Percentiles rank a stretch among this genome's conserved stretches.
Conservation (phyloP, 2,113 vertebrate species). For the Oreochromis aureus region DNA sequence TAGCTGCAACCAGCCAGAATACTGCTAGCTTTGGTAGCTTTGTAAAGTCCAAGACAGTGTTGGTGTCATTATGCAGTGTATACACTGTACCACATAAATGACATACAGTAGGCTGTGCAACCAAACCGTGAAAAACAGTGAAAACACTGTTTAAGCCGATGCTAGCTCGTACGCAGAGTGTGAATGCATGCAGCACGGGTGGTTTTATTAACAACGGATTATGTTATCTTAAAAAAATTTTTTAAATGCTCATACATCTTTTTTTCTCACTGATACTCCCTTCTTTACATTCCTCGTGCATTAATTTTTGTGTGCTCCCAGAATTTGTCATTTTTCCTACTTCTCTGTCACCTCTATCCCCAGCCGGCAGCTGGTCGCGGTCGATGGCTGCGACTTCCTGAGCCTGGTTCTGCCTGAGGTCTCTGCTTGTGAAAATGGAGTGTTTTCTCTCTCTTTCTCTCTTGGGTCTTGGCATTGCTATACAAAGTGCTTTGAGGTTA, state of each 20-base stretch:
- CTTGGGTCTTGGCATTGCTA: not conserved
- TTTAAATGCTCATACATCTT: not conserved
- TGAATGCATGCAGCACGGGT: not conserved
- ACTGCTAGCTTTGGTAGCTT: not conserved
- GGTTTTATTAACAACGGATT: not conserved
- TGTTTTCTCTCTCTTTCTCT: not conserved
- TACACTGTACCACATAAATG: not conserved
- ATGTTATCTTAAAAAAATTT: not conserved
- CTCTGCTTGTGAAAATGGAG: not conserved
- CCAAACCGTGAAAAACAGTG: not conserved
- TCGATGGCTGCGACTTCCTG: not conserved
- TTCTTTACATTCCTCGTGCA: not conserved
- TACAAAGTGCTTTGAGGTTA: not conserved
- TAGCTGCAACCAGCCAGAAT: not conserved
- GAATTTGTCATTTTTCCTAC: not conserved
- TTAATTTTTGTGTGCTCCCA: not conserved
- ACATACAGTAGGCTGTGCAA: not conserved
- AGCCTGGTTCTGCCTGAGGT: not conserved
- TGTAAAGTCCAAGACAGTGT: not conserved
- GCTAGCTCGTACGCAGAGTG: not conserved
- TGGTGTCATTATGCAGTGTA: not conserved
- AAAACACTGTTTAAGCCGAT: not conserved
- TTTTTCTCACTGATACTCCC: not conserved
- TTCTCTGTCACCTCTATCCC: not conserved
- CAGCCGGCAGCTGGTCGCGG: fast-evolving